Conservation (phyloP, 2,113 vertebrate species). For the Phalacrocorax aristotelis region DNA sequence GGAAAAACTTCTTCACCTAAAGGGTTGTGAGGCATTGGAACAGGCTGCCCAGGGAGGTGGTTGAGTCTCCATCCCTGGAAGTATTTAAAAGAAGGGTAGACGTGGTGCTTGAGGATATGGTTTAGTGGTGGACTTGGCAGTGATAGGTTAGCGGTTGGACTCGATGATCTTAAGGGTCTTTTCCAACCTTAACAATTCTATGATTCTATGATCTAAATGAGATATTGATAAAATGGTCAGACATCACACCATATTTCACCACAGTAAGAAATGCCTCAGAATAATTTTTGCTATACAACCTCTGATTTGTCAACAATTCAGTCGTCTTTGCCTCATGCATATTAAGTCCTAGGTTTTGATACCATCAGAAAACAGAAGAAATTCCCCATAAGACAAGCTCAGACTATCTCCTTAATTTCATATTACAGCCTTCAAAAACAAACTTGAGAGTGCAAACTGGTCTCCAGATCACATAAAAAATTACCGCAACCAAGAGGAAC, state of each 20-base stretch:
- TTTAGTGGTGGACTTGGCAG: too few relatives aligned
- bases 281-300: neutral
- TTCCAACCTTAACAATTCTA: too few relatives aligned
- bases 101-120: too few relatives aligned
- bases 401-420: neutral
- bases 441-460: neutral
- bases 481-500: neutral
- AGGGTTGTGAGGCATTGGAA: too few relatives aligned
- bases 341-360: neutral
- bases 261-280: neutral
- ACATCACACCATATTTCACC: neutral
- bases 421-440: neutral
- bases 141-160: too few relatives aligned
- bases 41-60: too few relatives aligned
- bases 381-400: neutral
- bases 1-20: too few relatives aligned
- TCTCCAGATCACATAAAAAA: neutral
- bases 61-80: too few relatives aligned
- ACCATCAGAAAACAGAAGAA: neutral
- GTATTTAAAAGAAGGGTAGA: too few relatives aligned
- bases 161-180: too few relatives aligned
- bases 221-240: neutral
- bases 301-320: neutral
- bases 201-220: neutral
- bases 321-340: neutral